Evolutionary conservation across 1,140 invertebrate species (phyloP).

Genomic region (Bombus cullumanus): DNA sequence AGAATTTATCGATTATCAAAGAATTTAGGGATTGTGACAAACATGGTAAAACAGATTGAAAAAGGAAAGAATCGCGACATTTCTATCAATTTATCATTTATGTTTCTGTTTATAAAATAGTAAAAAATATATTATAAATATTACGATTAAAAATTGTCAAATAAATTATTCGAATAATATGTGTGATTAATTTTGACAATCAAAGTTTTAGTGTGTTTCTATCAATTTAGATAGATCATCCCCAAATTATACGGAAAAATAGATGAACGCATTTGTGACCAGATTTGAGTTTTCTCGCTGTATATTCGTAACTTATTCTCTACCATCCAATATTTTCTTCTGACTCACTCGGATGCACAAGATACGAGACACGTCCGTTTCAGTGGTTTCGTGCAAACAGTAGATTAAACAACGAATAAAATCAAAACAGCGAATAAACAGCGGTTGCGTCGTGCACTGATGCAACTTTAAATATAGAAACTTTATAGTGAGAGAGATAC

Average conservation of each 20-base stretch:
- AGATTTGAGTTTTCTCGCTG: not conserved
- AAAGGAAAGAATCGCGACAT: too few relatives aligned
- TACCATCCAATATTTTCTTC: not conserved
- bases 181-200: not conserved
- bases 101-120: too few relatives aligned
- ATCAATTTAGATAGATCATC: too few relatives aligned
- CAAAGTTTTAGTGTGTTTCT: too few relatives aligned
- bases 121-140: too few relatives aligned
- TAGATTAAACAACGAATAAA: not conserved
- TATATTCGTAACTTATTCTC: not conserved
- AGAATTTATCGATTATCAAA: not conserved
- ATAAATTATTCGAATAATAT: not conserved
- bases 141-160: not conserved
- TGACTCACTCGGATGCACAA: too few relatives aligned
- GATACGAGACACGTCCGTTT: not conserved
- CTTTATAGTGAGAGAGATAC: constrained; percentile 13
- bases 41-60: too few relatives aligned
- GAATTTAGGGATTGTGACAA: not conserved
- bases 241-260: not conserved
- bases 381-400: not conserved
- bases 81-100: too few relatives aligned
- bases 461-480: constrained; percentile 37
- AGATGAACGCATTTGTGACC: not conserved
- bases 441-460: too few relatives aligned
- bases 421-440: constrained; percentile 10